Base-by-base conservation (phyloP, 35 echinoderm and acorn worm species). In the Acanthaster planci region DNA sequence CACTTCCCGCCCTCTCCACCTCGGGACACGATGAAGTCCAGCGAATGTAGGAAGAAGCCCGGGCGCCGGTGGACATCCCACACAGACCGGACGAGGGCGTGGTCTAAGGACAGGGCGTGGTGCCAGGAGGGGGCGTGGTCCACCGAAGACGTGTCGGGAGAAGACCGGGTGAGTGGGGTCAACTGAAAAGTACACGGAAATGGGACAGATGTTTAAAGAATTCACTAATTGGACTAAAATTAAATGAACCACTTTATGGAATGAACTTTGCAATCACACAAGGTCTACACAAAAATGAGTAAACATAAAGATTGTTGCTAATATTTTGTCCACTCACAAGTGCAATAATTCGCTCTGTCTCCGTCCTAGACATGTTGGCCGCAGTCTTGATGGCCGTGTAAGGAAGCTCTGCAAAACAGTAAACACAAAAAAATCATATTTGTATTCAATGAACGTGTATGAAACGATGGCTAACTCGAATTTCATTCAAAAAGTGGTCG, bases 341-440 rank as follows among this genome's bases (percentile, higher is more conserved):
- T 56, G 51, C 81, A 59, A 83, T 57, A 35, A 83, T 57, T 38
- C 56, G 32, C 35, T 83, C 81, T 5, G 81, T 83, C 38, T 83
- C 81, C 35, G 53, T 53, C 35, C 51, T 53, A 8, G 52, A 58
- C 29, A 83, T 23, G 53, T 83, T 83, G 23, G 81, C 81, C 34
- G 81, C 81, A 34, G 81, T 83, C 54, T 83, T 83, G 7, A 83
- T 57, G 8, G 81, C 37, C 18, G 29, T 58, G 81, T 83, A 57
- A 16, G 81, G 81, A 37, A 83, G 56, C 38, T 83, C 81, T 83
- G 51, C n/a, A 6, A 83, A 83, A 40, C 9, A 9, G 21, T 10
- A 83, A 83, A n/a, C 10, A 82, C 7, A 52, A 53, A 26, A 12
- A 82, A 16, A 21, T 23, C 42, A 47, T 6, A 47, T 47, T 47